A percentile compares a stretch with the other conserved stretches of the same genome.
Conservation (phyloP, 1,140 invertebrate genomes). For the Anastatus disparis region DNA sequence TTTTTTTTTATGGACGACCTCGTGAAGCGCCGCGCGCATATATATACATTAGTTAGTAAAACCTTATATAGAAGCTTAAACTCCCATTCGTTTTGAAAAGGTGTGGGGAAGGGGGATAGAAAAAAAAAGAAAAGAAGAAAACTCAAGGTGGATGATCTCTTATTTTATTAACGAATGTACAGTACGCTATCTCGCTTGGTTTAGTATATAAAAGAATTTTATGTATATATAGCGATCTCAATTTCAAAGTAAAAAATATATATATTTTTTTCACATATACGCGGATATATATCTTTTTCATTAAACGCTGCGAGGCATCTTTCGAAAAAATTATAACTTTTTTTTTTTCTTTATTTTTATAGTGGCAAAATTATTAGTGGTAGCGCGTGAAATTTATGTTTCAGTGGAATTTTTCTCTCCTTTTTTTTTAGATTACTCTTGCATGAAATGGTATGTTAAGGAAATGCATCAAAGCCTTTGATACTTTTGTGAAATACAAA, state of each 20-base stretch:
- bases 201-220: no score
- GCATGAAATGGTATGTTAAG: not conserved
- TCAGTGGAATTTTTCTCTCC: not conserved
- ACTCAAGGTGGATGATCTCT: slow-evolving; percentile 37
- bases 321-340: slow-evolving; percentile 18
- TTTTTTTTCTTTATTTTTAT: not conserved
- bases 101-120: not conserved
- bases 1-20: slow-evolving; percentile 57
- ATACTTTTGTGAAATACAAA: no score
- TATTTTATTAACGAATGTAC: slow-evolving; percentile 52
- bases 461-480: no score
- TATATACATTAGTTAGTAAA: not conserved
- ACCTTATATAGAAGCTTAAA: no score
- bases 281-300: slow-evolving; percentile 33
- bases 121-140: no score
- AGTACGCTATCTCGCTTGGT: no score
- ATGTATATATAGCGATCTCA: slow-evolving; percentile 44
- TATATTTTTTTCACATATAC: no score
- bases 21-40: slow-evolving; percentile 37
- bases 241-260: slow-evolving; percentile 45
- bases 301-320: slow-evolving; percentile 17
- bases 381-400: not conserved
- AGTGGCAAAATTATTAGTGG: not conserved
- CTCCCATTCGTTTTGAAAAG: not conserved
- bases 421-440: no score